A percentile compares a stretch with the other conserved stretches of the same genome.
These are phyloP conservation scores for Chamaetylas fuelleborni DNA, from an alignment of 2,113 vertebrate species.

Conservation along the genomic window DNA sequence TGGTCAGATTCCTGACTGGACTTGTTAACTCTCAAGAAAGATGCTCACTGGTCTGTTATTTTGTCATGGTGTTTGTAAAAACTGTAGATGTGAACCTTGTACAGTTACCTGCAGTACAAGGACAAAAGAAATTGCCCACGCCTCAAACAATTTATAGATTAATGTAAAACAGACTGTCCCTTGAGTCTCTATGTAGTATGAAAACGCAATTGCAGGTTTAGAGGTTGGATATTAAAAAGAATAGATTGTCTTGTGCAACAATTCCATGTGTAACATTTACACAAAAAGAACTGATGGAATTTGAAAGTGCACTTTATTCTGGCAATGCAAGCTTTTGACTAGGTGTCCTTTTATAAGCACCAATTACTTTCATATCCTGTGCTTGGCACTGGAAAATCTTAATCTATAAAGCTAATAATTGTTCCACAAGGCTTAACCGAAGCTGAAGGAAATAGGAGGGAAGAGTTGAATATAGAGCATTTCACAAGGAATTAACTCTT, in stretches of 20 bases:
- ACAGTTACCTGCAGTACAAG: not conserved
- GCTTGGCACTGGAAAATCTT: not conserved
- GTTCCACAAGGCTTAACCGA: not conserved
- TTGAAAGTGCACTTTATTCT: not conserved
- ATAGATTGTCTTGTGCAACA: not conserved
- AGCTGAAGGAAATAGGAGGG: not conserved
- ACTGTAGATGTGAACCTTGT: not conserved
- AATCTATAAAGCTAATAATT: not conserved
- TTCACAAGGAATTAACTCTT: not conserved
- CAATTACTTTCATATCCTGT: not conserved
- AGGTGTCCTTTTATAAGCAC: not conserved
- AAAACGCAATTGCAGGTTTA: not conserved
- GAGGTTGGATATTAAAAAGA: not conserved
- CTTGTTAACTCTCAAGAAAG: not conserved
- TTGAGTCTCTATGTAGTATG: not conserved
- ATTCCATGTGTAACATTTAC: not conserved
- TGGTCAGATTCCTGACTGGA: not conserved
- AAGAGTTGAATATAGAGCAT: not conserved
- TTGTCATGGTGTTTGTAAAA: not conserved
- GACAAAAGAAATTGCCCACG: not conserved
- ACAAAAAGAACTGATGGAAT: not conserved
- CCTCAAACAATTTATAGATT: not conserved
- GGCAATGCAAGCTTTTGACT: not conserved
- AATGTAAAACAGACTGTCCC: not conserved
- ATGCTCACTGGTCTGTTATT: not conserved